Percentiles rank a stretch among this genome's conserved stretches.
Evolutionary conservation across 2,888 invertebrate genomes (phyloP).

Genomic region (Agrypnus murinus): DNA sequence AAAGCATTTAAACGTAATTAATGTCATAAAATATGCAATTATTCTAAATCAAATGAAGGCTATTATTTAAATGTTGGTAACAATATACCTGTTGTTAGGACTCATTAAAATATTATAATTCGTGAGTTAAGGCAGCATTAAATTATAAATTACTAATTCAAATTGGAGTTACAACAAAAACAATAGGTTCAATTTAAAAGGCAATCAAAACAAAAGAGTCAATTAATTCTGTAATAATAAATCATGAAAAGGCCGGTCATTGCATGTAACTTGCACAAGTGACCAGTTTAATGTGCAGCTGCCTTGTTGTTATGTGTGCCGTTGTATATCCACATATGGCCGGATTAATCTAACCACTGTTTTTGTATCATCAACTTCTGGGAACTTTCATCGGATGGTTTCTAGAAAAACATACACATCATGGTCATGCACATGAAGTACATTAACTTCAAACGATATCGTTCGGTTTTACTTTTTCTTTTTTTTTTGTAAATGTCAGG

Average conservation of each 20-base stretch:
- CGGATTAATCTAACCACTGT: constrained; percentile 53
- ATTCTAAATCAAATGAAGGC: too few species aligned
- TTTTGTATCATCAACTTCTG: constrained; percentile 52
- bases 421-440: constrained; percentile 47
- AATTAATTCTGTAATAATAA: constrained; percentile 49
- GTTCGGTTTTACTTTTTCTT: constrained; percentile 8
- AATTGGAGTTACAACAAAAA: constrained; percentile 29
- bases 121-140: constrained; percentile 17
- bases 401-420: constrained; percentile 51
- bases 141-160: constrained; percentile 23
- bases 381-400: constrained; percentile 47
- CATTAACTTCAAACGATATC: constrained; percentile 30
- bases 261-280: constrained; percentile 39
- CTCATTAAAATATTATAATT: not conserved
- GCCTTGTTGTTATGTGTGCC: constrained; percentile 36
- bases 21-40: too few species aligned
- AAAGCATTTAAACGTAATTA: too few species aligned
- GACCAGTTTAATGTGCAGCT: constrained; percentile 46
- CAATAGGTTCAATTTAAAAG: constrained; percentile 31
- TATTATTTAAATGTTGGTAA: too few species aligned
- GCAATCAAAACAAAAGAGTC: constrained; percentile 43
- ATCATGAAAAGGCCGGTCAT: constrained; percentile 47
- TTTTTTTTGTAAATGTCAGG: constrained; percentile 16
- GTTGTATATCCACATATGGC: constrained; percentile 53
- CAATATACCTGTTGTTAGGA: too few species aligned